phyloP scores from a whole-genome alignment of 2,888 invertebrate genomes.

The Mimumesa dahlbomi region DNA sequence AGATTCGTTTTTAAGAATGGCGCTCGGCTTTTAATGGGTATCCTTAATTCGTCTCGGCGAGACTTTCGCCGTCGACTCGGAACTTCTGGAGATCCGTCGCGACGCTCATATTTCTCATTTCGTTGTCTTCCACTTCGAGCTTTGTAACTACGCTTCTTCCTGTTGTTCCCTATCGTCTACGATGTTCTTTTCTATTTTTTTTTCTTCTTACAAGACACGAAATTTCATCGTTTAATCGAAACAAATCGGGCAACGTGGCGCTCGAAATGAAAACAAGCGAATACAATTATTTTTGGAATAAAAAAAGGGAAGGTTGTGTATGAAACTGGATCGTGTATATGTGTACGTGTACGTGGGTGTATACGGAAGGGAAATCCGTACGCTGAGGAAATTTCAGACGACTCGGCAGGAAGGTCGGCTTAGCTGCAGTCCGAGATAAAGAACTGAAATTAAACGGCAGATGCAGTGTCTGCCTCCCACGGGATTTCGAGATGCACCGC shows the following conservation, averaged over 20 bases:
- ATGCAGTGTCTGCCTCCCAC: conserved; percentile 45
- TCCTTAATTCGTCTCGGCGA: not conserved
- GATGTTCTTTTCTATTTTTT: not conserved
- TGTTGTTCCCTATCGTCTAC: not conserved
- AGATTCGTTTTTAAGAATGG: too few relatives aligned
- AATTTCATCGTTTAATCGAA: too few relatives aligned
- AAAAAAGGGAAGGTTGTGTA: too few relatives aligned
- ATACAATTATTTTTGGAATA: too few relatives aligned
- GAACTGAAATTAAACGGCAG: conserved; percentile 61
- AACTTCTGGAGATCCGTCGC: not conserved
- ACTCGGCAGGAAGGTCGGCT: conserved; percentile 33
- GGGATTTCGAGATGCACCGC: conserved; percentile 53
- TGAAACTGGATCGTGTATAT: too few relatives aligned
- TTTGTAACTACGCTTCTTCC: not conserved
- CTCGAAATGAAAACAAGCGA: too few relatives aligned
- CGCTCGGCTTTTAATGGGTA: too few relatives aligned
- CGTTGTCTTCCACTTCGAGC: not conserved
- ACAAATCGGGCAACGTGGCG: too few relatives aligned
- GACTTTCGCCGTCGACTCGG: too few relatives aligned
- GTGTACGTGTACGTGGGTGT: too few relatives aligned
- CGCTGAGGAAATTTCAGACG: conserved; percentile 43
- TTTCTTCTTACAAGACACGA: too few relatives aligned
- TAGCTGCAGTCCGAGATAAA: conserved; percentile 43
- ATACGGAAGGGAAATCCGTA: conserved; percentile 1
- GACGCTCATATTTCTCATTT: too few relatives aligned